Conservation (phyloP, 2,888 invertebrate species). For the Drosophila eohydei region DNA sequence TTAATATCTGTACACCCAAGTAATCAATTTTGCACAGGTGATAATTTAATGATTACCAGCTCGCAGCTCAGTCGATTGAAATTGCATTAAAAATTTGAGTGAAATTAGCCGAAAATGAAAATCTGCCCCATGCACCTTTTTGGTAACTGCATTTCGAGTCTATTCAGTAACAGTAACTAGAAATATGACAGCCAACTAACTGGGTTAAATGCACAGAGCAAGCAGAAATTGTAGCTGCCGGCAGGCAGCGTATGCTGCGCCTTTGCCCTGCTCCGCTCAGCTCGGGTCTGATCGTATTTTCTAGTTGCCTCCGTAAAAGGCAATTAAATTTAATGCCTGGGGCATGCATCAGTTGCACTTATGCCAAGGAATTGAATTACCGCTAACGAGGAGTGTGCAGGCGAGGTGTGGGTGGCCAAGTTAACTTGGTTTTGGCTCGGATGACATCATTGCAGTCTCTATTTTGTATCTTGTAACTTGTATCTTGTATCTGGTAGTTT, state of each 20-base stretch:
- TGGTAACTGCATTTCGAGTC: not conserved
- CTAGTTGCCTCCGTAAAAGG: slow-evolving; percentile 22
- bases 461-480: slow-evolving; percentile 9
- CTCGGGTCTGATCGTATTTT: slow-evolving; percentile 11
- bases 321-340: slow-evolving; percentile 44
- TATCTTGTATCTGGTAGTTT: slow-evolving; percentile 20
- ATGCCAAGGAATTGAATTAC: slow-evolving; percentile 47
- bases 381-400: slow-evolving; percentile 32
- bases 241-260: not conserved
- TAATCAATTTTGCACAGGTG: not conserved
- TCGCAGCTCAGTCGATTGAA: not conserved
- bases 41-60: not conserved
- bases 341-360: slow-evolving; percentile 52
- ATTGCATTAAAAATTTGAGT: not conserved
- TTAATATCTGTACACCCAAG: not conserved
- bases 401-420: slow-evolving; percentile 9
- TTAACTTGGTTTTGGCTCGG: slow-evolving; percentile 41
- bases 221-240: not conserved
- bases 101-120: not conserved
- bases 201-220: slow-evolving; percentile 4
- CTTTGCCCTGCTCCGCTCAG: not conserved
- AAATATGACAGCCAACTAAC: slow-evolving; percentile 9
- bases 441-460: slow-evolving; percentile 42
- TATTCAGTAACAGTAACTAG: slow-evolving; percentile 1
- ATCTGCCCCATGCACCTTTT: not conserved